Conservation (phyloP, 2,113 vertebrate species). For the Naja naja region DNA sequence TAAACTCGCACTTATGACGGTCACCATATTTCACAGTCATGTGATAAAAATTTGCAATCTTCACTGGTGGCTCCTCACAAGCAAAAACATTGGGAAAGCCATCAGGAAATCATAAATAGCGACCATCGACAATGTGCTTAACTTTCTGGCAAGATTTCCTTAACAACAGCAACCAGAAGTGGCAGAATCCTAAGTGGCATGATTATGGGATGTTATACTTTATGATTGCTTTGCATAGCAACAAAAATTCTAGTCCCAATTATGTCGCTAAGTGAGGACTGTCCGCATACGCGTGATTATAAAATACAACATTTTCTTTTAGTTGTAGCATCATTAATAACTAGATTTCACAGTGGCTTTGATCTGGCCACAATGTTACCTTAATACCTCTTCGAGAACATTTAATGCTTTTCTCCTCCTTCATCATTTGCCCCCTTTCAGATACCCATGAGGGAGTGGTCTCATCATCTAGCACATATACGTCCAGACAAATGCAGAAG, state of each 20-base stretch:
- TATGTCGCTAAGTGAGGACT: not conserved
- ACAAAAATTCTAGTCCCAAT: not conserved
- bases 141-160: not conserved
- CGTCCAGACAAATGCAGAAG: not conserved
- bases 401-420: not conserved
- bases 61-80: not conserved
- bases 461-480: not conserved
- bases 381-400: not conserved
- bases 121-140: not conserved
- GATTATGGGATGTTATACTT: not conserved
- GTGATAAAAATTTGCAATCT: not conserved
- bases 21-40: not conserved
- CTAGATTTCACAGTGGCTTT: not conserved
- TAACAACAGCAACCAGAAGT: not conserved
- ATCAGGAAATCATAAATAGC: not conserved
- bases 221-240: not conserved
- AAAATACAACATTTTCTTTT: not conserved
- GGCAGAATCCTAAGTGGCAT: not conserved
- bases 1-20: too few species aligned
- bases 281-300: not conserved
- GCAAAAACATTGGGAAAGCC: not conserved
- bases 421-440: not conserved
- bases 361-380: not conserved
- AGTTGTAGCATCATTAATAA: not conserved
- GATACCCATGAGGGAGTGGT: not conserved